Evolutionary conservation across 2,113 vertebrate genomes (phyloP).

Genomic region (Ctenomys sociabilis): DNA sequence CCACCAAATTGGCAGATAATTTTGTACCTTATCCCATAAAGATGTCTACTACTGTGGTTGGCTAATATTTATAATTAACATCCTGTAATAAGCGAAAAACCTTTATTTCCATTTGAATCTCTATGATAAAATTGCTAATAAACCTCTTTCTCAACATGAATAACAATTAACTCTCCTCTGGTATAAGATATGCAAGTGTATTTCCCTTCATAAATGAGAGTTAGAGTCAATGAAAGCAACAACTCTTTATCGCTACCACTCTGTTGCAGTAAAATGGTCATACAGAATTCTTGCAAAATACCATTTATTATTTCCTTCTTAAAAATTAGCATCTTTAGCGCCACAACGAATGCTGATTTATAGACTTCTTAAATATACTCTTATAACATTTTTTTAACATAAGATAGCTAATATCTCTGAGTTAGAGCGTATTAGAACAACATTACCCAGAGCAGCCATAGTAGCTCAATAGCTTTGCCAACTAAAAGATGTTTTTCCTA

Average conservation of each 20-base stretch:
- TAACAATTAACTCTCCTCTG: slow-evolving; percentile 72
- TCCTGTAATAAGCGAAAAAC: slow-evolving; percentile 72
- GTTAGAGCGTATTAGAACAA: slow-evolving; percentile 64
- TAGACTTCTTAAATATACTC: slow-evolving; percentile 75
- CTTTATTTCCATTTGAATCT: slow-evolving; percentile 69
- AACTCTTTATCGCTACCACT: slow-evolving; percentile 78
- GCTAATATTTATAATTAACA: slow-evolving; percentile 74
- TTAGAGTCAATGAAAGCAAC: slow-evolving; percentile 80
- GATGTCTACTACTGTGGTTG: slow-evolving; percentile 23
- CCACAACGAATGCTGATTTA: slow-evolving; percentile 82
- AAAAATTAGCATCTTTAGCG: slow-evolving; percentile 80
- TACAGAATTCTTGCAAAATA: slow-evolving; percentile 74
- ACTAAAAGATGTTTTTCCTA: slow-evolving; percentile 49
- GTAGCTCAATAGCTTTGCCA: neutral
- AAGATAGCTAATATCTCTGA: slow-evolving; percentile 66
- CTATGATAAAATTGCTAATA: slow-evolving; percentile 73
- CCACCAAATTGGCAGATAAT: slow-evolving; percentile 25
- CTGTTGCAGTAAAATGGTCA: slow-evolving; percentile 74
- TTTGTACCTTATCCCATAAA: slow-evolving; percentile 39
- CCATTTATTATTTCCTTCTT: slow-evolving; percentile 73
- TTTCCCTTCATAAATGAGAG: slow-evolving; percentile 82
- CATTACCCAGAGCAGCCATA: slow-evolving; percentile 43
- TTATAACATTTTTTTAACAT: slow-evolving; percentile 73
- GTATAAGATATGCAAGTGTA: slow-evolving; percentile 78
- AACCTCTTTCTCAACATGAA: slow-evolving; percentile 73